Evolutionary conservation across 1,140 invertebrate genomes (phyloP), one percentile per base, ranked within the genome.

Genomic region (Megalopta genalis): DNA sequence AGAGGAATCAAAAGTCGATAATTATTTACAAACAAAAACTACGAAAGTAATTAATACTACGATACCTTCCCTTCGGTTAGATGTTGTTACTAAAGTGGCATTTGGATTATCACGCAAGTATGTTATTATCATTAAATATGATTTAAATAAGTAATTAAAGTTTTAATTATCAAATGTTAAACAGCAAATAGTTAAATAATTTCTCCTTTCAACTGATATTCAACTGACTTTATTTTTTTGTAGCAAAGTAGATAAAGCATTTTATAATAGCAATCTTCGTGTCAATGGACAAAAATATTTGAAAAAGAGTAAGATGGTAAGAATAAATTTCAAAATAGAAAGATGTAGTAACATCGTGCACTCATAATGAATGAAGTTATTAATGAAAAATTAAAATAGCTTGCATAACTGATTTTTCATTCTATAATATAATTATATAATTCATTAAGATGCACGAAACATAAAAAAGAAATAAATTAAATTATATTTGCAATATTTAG

Each of bases 181-280:
- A 52, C 63, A 32, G 2, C 63, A 69, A 62, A 32, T 32, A 32
- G 32, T 4, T 52, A 32, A 37, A 6, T n/a, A 54, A 23, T n/a
- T 32, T 52, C 14, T 12, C 0, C 16, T 16, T 52, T 52, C 4
- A 5, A 5, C 0, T 52, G 49, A 52, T 52, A 52, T 52, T 52
- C 0, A 52, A 52, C 49, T 52, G 16, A 18, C 16, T 52, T 1
- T 32, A 32, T 4, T 83, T 90, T 88, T 80, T 84, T 46, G 12
- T 7, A 95, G 95, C 80, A 95, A 95, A 94, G 90, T 95, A 57
- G 95, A 96, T 88, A 91, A 93, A 70, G 85, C 93, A 39, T 95
- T 96, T 87, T 96, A 95, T 90, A 94, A 95, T 80, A 95, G 94
- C 84, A 95, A 94, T 91, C 93, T 96, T 68, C 93, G 95, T 87